Percentiles rank a stretch among this genome's conserved stretches.
phyloP scores from a whole-genome alignment of 2,113 vertebrate genomes.

The Oreocharis arfaki region DNA sequence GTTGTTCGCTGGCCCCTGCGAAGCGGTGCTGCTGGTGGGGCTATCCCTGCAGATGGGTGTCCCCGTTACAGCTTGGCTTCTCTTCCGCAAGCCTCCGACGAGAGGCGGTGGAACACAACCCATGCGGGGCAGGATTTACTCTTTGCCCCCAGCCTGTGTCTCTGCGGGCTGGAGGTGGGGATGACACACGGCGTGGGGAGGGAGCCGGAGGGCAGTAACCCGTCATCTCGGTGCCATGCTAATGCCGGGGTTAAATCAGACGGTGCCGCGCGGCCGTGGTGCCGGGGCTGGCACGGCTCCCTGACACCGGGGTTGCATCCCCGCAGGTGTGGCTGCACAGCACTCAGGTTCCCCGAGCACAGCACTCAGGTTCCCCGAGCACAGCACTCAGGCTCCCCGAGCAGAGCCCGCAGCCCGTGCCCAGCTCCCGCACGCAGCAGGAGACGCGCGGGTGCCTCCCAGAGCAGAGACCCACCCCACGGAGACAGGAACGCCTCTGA shows the following conservation, averaged over 20 bases:
- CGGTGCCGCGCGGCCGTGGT: background rate
- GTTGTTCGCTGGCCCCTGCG: background rate
- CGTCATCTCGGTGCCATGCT: slow-evolving; percentile 4
- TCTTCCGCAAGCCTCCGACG: background rate
- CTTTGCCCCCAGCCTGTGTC: background rate
- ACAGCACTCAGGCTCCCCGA: rapidly evolving
- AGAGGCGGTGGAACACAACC: background rate
- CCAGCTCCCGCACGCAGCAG: rapidly evolving
- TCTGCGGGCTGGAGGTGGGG: background rate
- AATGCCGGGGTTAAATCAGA: background rate
- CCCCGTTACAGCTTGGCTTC: background rate
- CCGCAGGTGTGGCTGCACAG: background rate
- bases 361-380: rapidly evolving
- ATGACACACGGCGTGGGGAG: background rate
- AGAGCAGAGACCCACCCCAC: background rate
- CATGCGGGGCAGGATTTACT: background rate
- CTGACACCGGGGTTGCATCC: background rate
- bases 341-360: rapidly evolving
- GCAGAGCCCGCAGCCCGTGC: background rate
- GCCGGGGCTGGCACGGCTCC: background rate
- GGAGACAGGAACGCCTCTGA: rapidly evolving
- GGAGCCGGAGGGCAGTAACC: background rate
- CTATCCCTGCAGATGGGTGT: background rate
- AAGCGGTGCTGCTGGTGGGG: background rate
- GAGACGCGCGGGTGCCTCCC: rapidly evolving